These are phyloP conservation scores for Pelecanus crispus DNA, from an alignment of 2,113 vertebrate species.

Conservation along the genomic window DNA sequence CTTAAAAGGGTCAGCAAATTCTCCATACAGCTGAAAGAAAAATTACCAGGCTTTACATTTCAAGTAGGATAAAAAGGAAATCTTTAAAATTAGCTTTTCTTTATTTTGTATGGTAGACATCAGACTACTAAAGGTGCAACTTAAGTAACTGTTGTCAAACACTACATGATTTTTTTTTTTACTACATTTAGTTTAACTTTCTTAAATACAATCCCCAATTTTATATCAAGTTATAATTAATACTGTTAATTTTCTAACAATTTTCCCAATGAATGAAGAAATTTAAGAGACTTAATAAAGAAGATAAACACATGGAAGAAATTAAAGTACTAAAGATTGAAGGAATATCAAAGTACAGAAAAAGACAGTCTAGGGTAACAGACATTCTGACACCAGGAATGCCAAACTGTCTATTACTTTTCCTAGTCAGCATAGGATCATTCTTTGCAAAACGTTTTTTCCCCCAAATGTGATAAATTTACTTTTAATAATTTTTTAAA, in stretches of 20 bases:
- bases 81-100: background rate
- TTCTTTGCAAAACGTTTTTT: background rate
- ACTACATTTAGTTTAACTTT: background rate
- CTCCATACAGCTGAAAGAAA: slow-evolving; percentile 87
- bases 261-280: background rate
- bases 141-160: background rate
- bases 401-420: background rate
- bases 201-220: background rate
- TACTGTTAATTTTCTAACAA: background rate
- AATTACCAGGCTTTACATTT: background rate
- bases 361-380: background rate
- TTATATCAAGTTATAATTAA: background rate
- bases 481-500: background rate
- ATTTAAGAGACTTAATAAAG: background rate
- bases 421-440: background rate
- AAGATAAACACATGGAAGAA: background rate
- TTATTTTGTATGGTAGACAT: background rate
- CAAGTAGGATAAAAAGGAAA: background rate
- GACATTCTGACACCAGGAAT: background rate
- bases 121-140: background rate
- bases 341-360: background rate
- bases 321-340: background rate
- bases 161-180: background rate
- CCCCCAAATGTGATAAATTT: background rate
- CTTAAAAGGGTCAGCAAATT: slow-evolving; percentile 94